Base-by-base conservation (phyloP, 2,113 vertebrate genomes). In the Paraplagusia blochii region DNA sequence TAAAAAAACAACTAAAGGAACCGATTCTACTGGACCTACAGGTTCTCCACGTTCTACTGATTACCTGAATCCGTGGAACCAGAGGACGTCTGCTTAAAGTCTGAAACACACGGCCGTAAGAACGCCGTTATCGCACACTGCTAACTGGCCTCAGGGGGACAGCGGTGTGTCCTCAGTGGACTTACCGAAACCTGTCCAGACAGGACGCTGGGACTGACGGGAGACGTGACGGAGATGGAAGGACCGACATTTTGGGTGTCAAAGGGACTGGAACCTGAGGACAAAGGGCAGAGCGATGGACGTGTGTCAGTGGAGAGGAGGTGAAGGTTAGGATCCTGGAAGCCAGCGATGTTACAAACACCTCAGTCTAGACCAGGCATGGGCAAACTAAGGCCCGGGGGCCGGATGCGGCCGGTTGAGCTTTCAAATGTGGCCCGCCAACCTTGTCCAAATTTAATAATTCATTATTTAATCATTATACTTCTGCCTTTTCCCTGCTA, bases 221-320 rank as follows among this genome's bases (percentile, higher is more conserved):
- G 95, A 81, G 95, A 96, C 1, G 95, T 96, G 81, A 98, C 93
- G 0, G 95, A 97, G 86, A 97, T 96, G 63, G 95, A 93, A 12
- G 95, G 95, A 38, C 93, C 94, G 76, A 97, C 93, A 88, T 96
- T 97, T 81, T 98, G 96, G 68, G 94, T 95, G 82, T 97, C 94
- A 44, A 98, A 97, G 56, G 95, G 96, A 83, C 93, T 95, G 72
- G 94, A 97, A 90, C 94, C 95, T 98, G 54, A 47, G 62, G 11
- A 39, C 7, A 70, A 44, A 56, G 10, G 10, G 18, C 9, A 67
- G 40, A 9, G 9, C 5, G 14, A 8, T 29, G 33, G 50, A 11
- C 0, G 7, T n/a, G 29, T 9, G 6, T 33, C 47, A n/a, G 14
- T 2, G 9, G 9, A 5, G 9, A 11, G 11, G 38, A 4, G 11